Base-by-base conservation (phyloP, 2,888 invertebrate species). In the Melieria crassipennis region DNA sequence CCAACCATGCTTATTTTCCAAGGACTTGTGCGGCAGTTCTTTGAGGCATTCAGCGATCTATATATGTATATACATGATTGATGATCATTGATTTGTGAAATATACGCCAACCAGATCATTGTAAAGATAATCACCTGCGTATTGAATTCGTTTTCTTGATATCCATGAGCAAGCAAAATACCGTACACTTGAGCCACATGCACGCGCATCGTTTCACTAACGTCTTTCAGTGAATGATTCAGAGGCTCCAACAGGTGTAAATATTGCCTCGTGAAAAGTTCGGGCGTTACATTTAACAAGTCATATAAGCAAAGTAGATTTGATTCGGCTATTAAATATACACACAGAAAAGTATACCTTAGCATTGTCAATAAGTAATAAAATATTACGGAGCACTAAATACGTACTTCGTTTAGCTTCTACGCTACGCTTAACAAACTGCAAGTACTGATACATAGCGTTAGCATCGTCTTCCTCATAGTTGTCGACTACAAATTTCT, bases 241-340 rank as follows among this genome's bases (percentile, higher is more conserved):
- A 87, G 75, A 0, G 84, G 82, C 45, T 86, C 85, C 4, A 85
- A 74, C 30, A 86, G 78, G 79, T 86, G 89, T 3, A 89, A 87
- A 82, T 94, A 91, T 75, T 91, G 89, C 48, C 89, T 81, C 0
- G 92, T 89, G 80, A 95, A 89, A 70, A 90, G 87, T 42, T 91
- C 90, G 0, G 95, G 93, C 9, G 93, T 90, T 73, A 94, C 93
- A 56, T 95, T 95, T n/a, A 96, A 89, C 42, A 95, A 88, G 87
- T 97, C 96, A 77, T 95, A 88, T 81, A 97, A 89, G 78, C 94
- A 94, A 69, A 92, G 91, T 66, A 96, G 84, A 76, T 84, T 84
- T 0, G 81, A 81, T 66, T 87, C 86, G 73, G 79, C 86, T 86
- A 43, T 43, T 64, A 73, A 48, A 43, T 55, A 10, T 9, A 57